phyloP scores from a whole-genome alignment of 2,888 invertebrate genomes.

The Suillia variegata region DNA sequence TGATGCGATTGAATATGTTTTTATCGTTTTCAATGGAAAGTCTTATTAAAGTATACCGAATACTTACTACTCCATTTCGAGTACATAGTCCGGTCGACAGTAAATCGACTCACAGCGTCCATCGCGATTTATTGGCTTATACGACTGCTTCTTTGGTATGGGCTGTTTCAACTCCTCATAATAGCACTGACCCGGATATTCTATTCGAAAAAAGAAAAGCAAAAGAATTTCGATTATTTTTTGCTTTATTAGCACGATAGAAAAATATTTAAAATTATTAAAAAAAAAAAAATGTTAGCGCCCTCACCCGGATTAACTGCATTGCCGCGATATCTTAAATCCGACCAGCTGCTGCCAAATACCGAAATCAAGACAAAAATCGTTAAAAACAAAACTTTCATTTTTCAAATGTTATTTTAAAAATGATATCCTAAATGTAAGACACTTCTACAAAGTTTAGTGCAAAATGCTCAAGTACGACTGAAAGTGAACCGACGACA shows the following conservation, averaged over 20 bases:
- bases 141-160: conserved; percentile 50
- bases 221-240: neutral
- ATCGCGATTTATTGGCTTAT: conserved; percentile 50
- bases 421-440: no score
- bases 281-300: neutral
- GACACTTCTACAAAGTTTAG: no score
- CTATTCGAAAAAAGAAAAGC: conserved; percentile 27
- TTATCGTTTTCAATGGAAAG: no score
- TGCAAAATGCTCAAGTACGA: neutral
- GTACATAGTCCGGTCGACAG: conserved; percentile 48
- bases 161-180: conserved; percentile 49
- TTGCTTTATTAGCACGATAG: neutral
- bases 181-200: conserved; percentile 52
- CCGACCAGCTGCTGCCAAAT: conserved; percentile 29
- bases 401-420: no score
- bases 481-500: neutral
- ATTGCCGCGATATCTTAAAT: conserved; percentile 50
- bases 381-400: conserved; percentile 14
- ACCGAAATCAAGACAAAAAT: conserved; percentile 26
- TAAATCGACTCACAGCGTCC: conserved; percentile 47
- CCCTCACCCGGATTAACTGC: conserved; percentile 48
- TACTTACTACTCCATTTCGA: conserved; percentile 47
- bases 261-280: neutral
- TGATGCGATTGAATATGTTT: no score
- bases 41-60: neutral